Base-by-base conservation (phyloP, 1,140 invertebrate species). In the Delia radicum region DNA sequence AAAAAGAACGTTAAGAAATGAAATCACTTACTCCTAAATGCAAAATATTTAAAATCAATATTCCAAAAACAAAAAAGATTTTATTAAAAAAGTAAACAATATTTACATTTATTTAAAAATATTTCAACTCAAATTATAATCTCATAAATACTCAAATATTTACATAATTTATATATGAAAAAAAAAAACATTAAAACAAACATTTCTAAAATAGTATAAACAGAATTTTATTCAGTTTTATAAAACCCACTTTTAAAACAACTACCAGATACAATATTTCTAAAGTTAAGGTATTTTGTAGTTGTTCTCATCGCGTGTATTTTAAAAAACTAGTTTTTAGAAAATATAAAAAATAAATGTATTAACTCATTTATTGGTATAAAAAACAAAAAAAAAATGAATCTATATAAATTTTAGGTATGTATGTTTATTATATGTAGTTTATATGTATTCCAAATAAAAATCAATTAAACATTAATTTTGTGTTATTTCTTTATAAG, bases 371-470 rank as follows among this genome's bases (percentile, higher is more conserved):
- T 21, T 33, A 69, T 37, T 31, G n/a, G n/a, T n/a, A n/a, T n/a
- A n/a, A n/a, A n/a, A n/a, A n/a, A n/a, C n/a, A 15, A 24, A 33
- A 67, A 29, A 31, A 10, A 13, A 21, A 69, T 33, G 65, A 31
- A 69, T 69, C 31, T 69, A 69, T 33, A 33, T 37, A 18, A 37
- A 69, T 33, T 69, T 69, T 69, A 33, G 18, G 31, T 37, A 37
- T 69, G 37, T 21, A 69, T 29, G 29, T 33, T 33, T 69, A 69
- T 69, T 73, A 73, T 37, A 73, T 73, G 72, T 61, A 73, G 48
- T 73, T 61, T 73, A 55, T 73, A 73, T 73, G 48, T 73, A 67
- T 37, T 63, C 37, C 65, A 69, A 69, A 75, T 27, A 46, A 46
- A 65, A 42, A 62, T 29, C 42, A 42, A 72, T 26, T 31, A 72